phyloP scores from a whole-genome alignment of 2,888 invertebrate genomes.

The Cylindroiulus punctatus region DNA sequence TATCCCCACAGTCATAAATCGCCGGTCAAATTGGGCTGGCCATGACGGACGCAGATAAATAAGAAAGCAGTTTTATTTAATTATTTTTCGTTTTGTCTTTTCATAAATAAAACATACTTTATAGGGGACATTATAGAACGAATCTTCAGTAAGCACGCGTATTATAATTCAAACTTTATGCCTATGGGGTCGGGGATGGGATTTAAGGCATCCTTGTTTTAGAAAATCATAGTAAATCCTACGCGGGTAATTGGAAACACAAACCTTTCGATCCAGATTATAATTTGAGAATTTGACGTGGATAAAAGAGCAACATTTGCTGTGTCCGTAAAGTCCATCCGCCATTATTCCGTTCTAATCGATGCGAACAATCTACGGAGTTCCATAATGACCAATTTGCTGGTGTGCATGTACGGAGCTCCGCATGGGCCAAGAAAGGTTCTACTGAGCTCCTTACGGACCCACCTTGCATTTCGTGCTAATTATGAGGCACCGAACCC shows the following conservation, averaged over 20 bases:
- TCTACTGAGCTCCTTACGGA: too few relatives aligned
- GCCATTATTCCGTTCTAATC: too few relatives aligned
- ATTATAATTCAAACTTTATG: slow-evolving; percentile 33
- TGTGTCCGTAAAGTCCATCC: background rate
- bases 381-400: too few relatives aligned
- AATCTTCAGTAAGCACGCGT: background rate
- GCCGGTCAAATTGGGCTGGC: background rate
- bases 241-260: background rate
- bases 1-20: background rate
- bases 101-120: slow-evolving; percentile 29
- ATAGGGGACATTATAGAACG: background rate
- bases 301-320: background rate
- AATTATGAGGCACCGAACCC: background rate
- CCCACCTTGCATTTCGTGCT: background rate
- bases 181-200: background rate
- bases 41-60: background rate
- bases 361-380: too few relatives aligned
- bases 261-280: background rate
- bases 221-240: background rate
- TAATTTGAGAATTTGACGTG: background rate
- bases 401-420: too few relatives aligned
- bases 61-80: background rate
- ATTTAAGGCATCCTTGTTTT: background rate
- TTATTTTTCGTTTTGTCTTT: slow-evolving; percentile 1
- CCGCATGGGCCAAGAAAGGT: too few relatives aligned